Evolutionary conservation across 2,888 invertebrate species (phyloP).

Genomic region (Gymnosoma rotundatum): DNA sequence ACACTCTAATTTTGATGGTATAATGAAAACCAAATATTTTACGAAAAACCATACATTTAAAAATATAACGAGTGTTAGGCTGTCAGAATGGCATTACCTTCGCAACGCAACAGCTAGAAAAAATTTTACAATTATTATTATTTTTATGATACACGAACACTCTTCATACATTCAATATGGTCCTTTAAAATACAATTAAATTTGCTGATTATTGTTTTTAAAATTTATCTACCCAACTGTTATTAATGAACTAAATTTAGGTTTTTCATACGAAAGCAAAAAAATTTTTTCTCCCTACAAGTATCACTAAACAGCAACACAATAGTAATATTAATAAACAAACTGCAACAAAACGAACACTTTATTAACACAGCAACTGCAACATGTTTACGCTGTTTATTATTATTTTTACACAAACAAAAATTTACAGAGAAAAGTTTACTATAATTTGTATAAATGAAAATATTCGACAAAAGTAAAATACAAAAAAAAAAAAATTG

Average conservation of each 20-base stretch:
- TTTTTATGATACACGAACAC: too few species aligned
- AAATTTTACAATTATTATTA: too few species aligned
- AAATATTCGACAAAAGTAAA: constrained; percentile 5
- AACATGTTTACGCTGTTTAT: constrained; percentile 24
- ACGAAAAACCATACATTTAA: too few species aligned
- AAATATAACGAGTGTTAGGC: too few species aligned
- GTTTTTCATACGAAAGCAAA: not conserved
- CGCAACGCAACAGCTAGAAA: too few species aligned
- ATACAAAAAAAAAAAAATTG: constrained; percentile 4
- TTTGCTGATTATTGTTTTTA: too few species aligned
- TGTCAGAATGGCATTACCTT: too few species aligned
- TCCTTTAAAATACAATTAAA: too few species aligned
- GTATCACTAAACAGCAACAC: constrained; percentile 16
- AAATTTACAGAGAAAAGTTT: not conserved
- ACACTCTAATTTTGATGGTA: too few species aligned
- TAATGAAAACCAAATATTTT: too few species aligned
- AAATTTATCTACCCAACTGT: not conserved
- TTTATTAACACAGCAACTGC: constrained; percentile 20
- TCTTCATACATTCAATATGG: too few species aligned
- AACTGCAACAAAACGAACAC: constrained; percentile 6
- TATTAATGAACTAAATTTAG: not conserved
- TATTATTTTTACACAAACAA: not conserved
- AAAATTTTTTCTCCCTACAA: not conserved
- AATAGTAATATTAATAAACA: constrained; percentile 24
- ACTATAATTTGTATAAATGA: not conserved